Conservation (phyloP, 2,113 vertebrate species). For the Eclectus roratus region DNA sequence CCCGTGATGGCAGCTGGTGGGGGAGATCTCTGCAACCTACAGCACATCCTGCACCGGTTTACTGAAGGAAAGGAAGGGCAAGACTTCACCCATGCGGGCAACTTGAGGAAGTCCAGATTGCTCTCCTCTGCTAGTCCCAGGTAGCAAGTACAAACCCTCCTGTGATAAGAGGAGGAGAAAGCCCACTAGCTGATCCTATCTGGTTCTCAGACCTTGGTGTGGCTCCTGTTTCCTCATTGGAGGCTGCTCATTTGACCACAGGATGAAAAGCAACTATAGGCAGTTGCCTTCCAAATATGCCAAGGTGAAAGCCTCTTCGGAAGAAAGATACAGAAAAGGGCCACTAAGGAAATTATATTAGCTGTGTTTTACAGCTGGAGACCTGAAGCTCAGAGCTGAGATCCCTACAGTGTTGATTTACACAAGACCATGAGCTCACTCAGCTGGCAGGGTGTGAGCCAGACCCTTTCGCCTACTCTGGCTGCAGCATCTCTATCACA, state of each 20-base stretch:
- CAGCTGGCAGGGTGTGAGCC: background rate
- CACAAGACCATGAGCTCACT: background rate
- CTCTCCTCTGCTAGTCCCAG: rapidly evolving
- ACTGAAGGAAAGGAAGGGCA: background rate
- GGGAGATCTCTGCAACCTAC: background rate
- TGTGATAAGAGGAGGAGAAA: no score
- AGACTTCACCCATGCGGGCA: background rate
- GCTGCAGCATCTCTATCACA: rapidly evolving
- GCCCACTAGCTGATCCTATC: no score
- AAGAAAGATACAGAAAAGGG: background rate
- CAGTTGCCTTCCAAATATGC: background rate
- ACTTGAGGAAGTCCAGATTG: background rate
- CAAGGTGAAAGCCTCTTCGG: background rate
- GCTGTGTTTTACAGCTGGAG: background rate
- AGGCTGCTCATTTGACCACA: background rate
- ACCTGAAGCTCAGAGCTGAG: background rate
- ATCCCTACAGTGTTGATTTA: background rate
- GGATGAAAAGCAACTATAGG: background rate
- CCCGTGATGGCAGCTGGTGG: rapidly evolving
- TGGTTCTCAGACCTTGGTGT: rapidly evolving
- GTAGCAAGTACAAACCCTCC: background rate
- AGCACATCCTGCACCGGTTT: background rate
- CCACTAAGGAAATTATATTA: background rate
- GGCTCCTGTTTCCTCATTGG: background rate
- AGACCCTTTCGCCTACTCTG: background rate